phyloP scores from a whole-genome alignment of 2,888 invertebrate species.

The Acrobeloides nanus region DNA sequence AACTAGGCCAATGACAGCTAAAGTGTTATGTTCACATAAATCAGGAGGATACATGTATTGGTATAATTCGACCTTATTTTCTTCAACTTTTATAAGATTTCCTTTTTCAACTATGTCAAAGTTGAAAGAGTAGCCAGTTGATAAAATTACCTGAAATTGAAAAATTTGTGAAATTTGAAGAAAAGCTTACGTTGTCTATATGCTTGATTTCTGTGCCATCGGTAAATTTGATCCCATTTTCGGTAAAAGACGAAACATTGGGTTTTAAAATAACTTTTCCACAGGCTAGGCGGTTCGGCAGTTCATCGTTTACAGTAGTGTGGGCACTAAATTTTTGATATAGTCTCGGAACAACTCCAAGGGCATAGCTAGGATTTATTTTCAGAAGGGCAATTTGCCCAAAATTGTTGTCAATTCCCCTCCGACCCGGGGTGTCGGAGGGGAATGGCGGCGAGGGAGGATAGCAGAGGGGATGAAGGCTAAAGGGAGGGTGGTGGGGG shows the following conservation, averaged over 20 bases:
- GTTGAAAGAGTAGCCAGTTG: conserved; percentile 25
- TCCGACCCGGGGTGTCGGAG: no score
- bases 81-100: conserved; percentile 22
- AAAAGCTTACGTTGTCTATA: conserved; percentile 15
- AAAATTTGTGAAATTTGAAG: no score
- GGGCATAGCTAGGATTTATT: no score
- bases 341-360: no score
- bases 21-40: conserved; percentile 43
- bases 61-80: conserved; percentile 50
- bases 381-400: no score
- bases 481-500: no score
- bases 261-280: conserved; percentile 36
- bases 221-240: conserved; percentile 25
- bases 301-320: conserved; percentile 57
- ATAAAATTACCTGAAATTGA: conserved; percentile 40
- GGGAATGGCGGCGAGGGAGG: no score
- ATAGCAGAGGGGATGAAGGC: no score
- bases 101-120: conserved; percentile 19
- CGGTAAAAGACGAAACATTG: conserved; percentile 29
- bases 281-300: conserved; percentile 56
- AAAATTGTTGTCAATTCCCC: no score
- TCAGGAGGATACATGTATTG: conserved; percentile 56
- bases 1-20: conserved; percentile 56
- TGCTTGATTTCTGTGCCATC: conserved; percentile 27
- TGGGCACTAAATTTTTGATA: no score